Conservation (phyloP, 2,797 vertebrate genomes). For the Acestrorhynchus altus region DNA sequence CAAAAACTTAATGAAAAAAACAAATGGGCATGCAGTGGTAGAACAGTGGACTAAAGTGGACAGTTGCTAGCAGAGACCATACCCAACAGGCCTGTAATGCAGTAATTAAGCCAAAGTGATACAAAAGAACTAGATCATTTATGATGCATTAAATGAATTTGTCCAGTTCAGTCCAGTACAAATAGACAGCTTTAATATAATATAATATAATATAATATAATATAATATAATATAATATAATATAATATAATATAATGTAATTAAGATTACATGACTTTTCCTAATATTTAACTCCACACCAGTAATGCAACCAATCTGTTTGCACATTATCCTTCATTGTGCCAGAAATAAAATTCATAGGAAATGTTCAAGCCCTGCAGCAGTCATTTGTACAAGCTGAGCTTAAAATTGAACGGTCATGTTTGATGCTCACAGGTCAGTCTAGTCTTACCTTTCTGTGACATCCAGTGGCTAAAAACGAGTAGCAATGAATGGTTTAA, state of each 20-base stretch:
- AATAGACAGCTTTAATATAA: too few relatives aligned
- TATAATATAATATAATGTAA: not conserved
- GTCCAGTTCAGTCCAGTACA: too few relatives aligned
- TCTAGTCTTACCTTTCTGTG: conserved; percentile 9
- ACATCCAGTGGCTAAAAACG: conserved; percentile 18
- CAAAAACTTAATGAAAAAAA: too few relatives aligned
- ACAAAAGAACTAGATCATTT: too few relatives aligned
- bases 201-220: too few relatives aligned
- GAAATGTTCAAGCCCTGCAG: not conserved
- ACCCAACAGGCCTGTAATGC: too few relatives aligned
- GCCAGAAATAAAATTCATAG: not conserved
- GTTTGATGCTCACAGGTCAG: conserved; percentile 18
- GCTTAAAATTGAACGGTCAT: conserved; percentile 33
- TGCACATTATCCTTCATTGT: too few relatives aligned
- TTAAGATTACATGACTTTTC: not conserved
- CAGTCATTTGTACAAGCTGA: conserved; percentile 2
- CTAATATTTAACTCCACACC: not conserved
- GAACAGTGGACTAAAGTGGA: too few relatives aligned
- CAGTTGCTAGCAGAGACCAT: too few relatives aligned
- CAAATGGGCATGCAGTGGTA: too few relatives aligned
- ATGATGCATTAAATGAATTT: too few relatives aligned
- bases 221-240: not conserved
- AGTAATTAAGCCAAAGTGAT: too few relatives aligned
- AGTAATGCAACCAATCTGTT: not conserved
- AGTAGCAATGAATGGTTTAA: conserved; percentile 24